A percentile compares a stretch with the other conserved stretches of the same genome.
phyloP scores from a whole-genome alignment of 2,888 invertebrate species.

The Apamea crenata region DNA sequence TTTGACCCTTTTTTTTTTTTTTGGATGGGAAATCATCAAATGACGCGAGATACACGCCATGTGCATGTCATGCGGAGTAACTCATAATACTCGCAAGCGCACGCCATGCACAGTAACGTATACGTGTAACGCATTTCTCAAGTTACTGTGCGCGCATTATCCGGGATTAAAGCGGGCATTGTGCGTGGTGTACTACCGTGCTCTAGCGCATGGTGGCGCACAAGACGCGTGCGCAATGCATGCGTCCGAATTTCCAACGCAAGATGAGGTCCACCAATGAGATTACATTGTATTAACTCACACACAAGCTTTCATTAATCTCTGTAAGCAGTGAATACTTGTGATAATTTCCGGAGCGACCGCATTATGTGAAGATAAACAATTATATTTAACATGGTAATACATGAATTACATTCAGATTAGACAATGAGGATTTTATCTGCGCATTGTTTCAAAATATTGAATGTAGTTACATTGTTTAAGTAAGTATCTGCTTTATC shows the following conservation, averaged over 20 bases:
- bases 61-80: neutral
- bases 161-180: neutral
- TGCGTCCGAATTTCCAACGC: neutral
- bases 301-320: conserved; percentile 17
- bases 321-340: neutral
- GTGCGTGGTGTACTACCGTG: neutral
- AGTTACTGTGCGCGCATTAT: neutral
- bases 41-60: neutral
- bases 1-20: too few species aligned
- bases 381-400: neutral
- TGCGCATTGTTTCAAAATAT: conserved; percentile 49
- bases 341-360: conserved; percentile 22
- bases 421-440: conserved; percentile 47
- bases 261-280: neutral
- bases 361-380: conserved; percentile 15
- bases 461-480: conserved; percentile 32
- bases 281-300: neutral
- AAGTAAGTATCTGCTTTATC: conserved; percentile 41
- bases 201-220: neutral
- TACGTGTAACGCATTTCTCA: neutral
- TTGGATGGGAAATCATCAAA: too few species aligned
- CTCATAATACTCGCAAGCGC: too few species aligned
- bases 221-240: neutral
- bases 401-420: conserved; percentile 14
- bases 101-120: neutral